Percentiles rank a stretch among this genome's conserved stretches.
Conservation (phyloP, 2,888 invertebrate species). For the Tromatobia lineatoria region DNA sequence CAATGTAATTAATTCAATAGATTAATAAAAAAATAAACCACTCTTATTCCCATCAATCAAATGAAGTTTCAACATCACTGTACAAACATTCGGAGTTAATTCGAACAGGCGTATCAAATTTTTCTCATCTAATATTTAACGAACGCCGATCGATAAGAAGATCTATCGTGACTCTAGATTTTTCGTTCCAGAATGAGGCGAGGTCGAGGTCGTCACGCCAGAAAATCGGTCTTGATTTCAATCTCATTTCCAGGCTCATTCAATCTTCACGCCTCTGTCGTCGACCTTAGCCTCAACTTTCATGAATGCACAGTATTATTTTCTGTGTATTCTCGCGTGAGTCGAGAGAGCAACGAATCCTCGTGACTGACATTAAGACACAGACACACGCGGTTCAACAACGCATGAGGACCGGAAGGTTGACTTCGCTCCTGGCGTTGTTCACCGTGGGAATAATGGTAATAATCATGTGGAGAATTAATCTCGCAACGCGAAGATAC, state of each 20-base stretch:
- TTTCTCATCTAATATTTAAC: constrained; percentile 13
- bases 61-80: not conserved
- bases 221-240: constrained; percentile 11
- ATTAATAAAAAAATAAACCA: not conserved
- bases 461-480: constrained; percentile 30
- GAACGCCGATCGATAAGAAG: not conserved
- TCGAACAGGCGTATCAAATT: not conserved
- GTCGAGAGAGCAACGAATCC: not conserved
- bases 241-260: constrained; percentile 13
- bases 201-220: constrained; percentile 47
- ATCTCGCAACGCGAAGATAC: not conserved
- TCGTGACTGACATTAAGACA: not conserved
- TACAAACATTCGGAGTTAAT: not conserved
- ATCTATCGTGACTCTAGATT: constrained; percentile 33
- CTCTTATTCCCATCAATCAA: not conserved
- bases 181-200: constrained; percentile 1
- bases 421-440: constrained; percentile 75
- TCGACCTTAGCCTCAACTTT: not conserved
- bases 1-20: no score
- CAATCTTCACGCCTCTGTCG: constrained; percentile 9
- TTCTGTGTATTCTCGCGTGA: not conserved
- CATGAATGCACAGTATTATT: not conserved
- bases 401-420: constrained; percentile 55
- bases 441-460: constrained; percentile 76
- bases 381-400: constrained; percentile 42